A percentile compares a stretch with the other conserved stretches of the same genome.
These are phyloP conservation scores for Mantis religiosa DNA, from an alignment of 2,888 invertebrate species.

Conservation along the genomic window DNA sequence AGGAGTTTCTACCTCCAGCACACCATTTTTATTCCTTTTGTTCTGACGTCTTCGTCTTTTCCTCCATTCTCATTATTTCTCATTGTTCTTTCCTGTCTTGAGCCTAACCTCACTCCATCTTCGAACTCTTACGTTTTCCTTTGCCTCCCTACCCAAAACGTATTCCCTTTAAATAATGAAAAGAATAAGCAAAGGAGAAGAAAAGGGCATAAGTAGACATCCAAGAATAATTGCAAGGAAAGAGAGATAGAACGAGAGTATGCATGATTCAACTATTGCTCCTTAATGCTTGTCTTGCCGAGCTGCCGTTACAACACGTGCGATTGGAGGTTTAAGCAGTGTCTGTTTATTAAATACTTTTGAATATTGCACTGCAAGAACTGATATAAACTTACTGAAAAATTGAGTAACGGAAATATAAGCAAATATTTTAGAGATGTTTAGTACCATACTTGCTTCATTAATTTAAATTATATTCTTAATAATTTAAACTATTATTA, in stretches of 20 bases:
- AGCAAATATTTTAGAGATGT: no score
- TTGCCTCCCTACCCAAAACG: neutral
- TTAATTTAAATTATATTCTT: no score
- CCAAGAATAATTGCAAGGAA: no score
- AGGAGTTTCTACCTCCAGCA: neutral
- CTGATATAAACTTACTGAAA: no score
- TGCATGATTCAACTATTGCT: neutral
- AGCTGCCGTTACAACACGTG: neutral
- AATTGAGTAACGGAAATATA: no score
- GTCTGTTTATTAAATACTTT: no score
- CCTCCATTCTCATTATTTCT: slow-evolving; percentile 7
- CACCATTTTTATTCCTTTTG: slow-evolving; percentile 14
- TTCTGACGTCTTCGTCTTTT: slow-evolving; percentile 3
- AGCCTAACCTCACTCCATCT: neutral
- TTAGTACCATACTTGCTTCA: no score
- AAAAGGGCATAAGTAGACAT: neutral
- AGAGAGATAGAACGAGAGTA: neutral
- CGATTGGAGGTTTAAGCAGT: neutral
- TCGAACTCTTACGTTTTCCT: neutral
- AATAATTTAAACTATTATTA: no score
- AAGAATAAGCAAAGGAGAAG: neutral
- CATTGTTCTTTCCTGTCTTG: neutral
- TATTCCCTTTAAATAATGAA: neutral
- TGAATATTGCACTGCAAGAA: no score
- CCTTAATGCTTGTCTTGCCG: neutral